Evolutionary conservation across 2,888 invertebrate genomes (phyloP).

Genomic region (Zonitis immaculata): DNA sequence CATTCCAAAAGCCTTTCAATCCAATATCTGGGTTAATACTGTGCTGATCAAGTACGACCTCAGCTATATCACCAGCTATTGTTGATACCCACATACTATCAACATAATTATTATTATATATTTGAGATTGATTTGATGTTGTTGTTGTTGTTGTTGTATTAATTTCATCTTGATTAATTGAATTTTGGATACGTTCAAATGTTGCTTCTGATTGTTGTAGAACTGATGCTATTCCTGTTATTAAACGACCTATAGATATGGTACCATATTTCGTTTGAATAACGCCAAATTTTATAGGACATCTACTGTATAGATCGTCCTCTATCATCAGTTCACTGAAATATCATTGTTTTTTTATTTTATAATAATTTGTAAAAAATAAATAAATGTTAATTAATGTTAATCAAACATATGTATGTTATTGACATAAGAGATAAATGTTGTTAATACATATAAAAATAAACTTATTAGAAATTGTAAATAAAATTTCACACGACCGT

Average conservation of each 20-base stretch:
- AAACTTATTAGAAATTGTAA: slow-evolving; percentile 5
- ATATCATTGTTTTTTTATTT: too few relatives aligned
- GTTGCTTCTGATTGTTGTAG: slow-evolving; percentile 57
- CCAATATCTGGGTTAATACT: slow-evolving; percentile 50
- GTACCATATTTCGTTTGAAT: slow-evolving; percentile 60
- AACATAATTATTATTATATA: slow-evolving; percentile 18
- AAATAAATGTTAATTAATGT: not conserved
- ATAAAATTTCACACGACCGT: slow-evolving; percentile 2
- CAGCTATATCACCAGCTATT: slow-evolving; percentile 61
- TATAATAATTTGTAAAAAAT: too few relatives aligned
- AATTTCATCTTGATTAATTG: slow-evolving; percentile 34
- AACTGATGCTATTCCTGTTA: slow-evolving; percentile 58
- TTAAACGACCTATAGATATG: slow-evolving; percentile 56
- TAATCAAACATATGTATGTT: not conserved
- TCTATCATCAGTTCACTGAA: slow-evolving; percentile 10
- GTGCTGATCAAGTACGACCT: slow-evolving; percentile 62
- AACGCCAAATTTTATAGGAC: slow-evolving; percentile 64
- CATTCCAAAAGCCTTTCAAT: slow-evolving; percentile 62
- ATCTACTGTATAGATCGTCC: slow-evolving; percentile 35
- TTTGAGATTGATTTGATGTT: slow-evolving; percentile 8
- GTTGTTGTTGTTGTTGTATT: slow-evolving; percentile 12
- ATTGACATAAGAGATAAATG: slow-evolving; percentile 1
- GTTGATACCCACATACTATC: slow-evolving; percentile 62
- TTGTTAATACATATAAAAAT: slow-evolving; percentile 2
- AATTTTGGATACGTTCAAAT: slow-evolving; percentile 49